Evolutionary conservation across 2,888 invertebrate species (phyloP).

Genomic region (Ischnura elegans): DNA sequence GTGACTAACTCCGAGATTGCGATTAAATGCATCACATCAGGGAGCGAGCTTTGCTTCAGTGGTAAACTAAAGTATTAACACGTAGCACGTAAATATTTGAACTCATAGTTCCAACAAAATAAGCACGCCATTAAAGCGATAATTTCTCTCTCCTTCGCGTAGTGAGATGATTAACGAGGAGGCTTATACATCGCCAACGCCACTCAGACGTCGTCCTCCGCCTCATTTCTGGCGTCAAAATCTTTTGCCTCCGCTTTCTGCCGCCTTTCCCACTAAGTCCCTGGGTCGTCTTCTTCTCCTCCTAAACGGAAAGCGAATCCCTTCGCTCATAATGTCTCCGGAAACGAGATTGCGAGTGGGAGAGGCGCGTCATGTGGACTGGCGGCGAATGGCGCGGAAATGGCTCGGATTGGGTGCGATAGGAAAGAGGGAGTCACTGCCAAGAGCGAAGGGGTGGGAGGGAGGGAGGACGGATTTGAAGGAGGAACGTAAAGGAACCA

Average conservation of each 20-base stretch:
- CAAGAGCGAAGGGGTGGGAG: background rate
- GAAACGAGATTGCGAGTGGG: constrained; percentile 50
- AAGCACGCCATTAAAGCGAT: too few species aligned
- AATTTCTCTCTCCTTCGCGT: background rate
- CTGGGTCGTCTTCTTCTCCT: background rate
- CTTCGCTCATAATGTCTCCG: constrained; percentile 61
- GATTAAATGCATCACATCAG: too few species aligned
- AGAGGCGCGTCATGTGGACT: background rate
- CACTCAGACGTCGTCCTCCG: background rate
- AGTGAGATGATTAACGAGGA: too few species aligned
- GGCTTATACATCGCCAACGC: background rate
- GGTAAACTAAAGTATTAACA: too few species aligned
- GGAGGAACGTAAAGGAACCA: too few species aligned
- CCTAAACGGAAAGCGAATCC: constrained; percentile 3
- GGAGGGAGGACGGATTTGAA: background rate
- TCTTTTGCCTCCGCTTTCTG: too few species aligned
- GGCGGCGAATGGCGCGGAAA: constrained; percentile 52
- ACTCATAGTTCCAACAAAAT: too few species aligned
- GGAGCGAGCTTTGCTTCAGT: too few species aligned
- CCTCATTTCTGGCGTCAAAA: background rate
- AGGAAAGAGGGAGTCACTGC: background rate
- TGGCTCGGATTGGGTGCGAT: constrained; percentile 16
- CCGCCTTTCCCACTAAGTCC: background rate
- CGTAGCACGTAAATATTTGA: too few species aligned
- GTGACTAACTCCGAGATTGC: too few species aligned